These are phyloP conservation scores for Drosophila acutilabella DNA, from an alignment of 2,888 invertebrate genomes.

Conservation along the genomic window DNA sequence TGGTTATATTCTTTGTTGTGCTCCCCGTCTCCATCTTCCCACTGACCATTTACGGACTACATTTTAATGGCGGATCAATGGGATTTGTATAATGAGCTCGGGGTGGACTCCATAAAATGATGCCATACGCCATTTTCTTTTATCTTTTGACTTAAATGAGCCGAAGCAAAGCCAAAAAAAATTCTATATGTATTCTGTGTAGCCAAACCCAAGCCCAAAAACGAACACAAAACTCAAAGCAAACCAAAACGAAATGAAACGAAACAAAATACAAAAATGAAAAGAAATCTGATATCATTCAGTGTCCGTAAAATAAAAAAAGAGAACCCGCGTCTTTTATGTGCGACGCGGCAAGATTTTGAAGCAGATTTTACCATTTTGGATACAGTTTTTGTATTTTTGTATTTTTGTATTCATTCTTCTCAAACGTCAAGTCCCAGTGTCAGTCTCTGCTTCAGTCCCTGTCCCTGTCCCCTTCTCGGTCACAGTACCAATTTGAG, in stretches of 20 bases:
- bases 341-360: constrained; percentile 72
- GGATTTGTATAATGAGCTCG: constrained; percentile 72
- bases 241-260: constrained; percentile 44
- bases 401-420: constrained; percentile 11
- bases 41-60: constrained; percentile 44
- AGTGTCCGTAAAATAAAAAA: constrained; percentile 63
- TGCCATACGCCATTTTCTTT: constrained; percentile 65
- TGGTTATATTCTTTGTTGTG: constrained; percentile 29
- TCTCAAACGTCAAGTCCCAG: constrained; percentile 24
- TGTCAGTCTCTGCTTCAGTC: constrained; percentile 16
- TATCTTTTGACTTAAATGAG: constrained; percentile 41
- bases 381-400: constrained; percentile 59
- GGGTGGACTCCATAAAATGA: constrained; percentile 66
- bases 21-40: constrained; percentile 19
- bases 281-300: constrained; percentile 79
- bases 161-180: constrained; percentile 35
- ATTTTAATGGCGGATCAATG: constrained; percentile 76
- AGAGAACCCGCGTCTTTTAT: constrained; percentile 72
- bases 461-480: constrained; percentile 9
- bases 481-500: constrained; percentile 25
- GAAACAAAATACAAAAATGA: constrained; percentile 48
- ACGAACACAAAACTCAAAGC: constrained; percentile 18
- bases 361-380: constrained; percentile 75
- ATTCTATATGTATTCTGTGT: too few species aligned
- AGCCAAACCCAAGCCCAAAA: constrained; percentile 32